Conservation (phyloP, 2,888 invertebrate genomes). For the Gandaritis pyraliata region DNA sequence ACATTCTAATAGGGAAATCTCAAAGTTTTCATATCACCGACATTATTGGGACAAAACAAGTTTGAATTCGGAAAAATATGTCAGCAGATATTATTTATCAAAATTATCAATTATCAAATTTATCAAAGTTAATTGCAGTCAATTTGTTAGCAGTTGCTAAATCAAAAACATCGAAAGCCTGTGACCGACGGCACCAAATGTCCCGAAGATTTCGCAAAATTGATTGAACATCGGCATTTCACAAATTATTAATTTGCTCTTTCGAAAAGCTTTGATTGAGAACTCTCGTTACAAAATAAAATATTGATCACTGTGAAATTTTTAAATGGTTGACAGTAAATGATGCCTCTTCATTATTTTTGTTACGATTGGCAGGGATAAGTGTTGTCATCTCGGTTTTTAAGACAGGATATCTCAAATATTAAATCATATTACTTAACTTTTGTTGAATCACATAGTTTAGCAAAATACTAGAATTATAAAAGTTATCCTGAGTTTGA, state of each 20-base stretch:
- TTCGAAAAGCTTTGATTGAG: conserved; percentile 46
- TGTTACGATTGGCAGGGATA: conserved; percentile 8
- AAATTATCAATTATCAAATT: too few relatives aligned
- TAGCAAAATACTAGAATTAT: too few relatives aligned
- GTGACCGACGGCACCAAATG: conserved; percentile 29
- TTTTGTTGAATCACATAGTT: too few relatives aligned
- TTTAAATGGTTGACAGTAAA: conserved; percentile 30
- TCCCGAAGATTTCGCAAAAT: conserved; percentile 40
- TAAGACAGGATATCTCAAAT: too few relatives aligned
- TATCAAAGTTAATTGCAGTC: conserved; percentile 18
- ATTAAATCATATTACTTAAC: too few relatives aligned
- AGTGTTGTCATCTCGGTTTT: too few relatives aligned
- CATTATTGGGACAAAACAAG: too few relatives aligned
- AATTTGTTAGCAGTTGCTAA: conserved; percentile 23
- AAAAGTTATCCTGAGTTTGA: too few relatives aligned
- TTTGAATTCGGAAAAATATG: too few relatives aligned
- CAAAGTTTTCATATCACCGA: too few relatives aligned
- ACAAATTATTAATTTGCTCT: conserved; percentile 41
- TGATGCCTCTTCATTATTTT: conserved; percentile 29
- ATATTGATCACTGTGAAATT: conserved; percentile 39
- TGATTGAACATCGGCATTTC: conserved; percentile 42
- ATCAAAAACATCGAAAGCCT: conserved; percentile 24
- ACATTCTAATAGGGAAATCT: too few relatives aligned
- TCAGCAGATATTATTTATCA: too few relatives aligned
- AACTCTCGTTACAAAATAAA: conserved; percentile 33